Base-by-base conservation (phyloP, 1,140 invertebrate species). In the Apis dorsata region DNA sequence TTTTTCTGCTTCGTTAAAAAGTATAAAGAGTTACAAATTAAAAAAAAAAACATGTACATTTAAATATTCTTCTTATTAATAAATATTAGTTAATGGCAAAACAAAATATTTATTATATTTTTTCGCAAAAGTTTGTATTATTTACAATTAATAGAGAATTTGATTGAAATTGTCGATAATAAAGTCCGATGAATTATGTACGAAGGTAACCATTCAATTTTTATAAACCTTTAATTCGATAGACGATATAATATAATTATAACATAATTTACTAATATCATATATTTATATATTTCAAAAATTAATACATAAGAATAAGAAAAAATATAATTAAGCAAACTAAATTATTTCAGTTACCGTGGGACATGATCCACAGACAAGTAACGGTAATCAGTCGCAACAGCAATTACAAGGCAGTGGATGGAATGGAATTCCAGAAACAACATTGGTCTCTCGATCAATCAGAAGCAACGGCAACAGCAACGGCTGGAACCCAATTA, bases 311-410 rank as follows among this genome's bases (percentile, higher is more conserved):
- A 10, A 2, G 24, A 65, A 13, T 65, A 28, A 34, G 13, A 17
- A 19, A 10, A 10, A 21, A 19, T 21, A 44, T 44, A 21, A 44
- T 49, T 68, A 55, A 55, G 44, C 5, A 1, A 65, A 28, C 28
- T 11, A 59, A 24, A 78, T 21, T 79, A 59, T 86, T 85, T 10
- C 66, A 93, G 92, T 88, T 88, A 91, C 86, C 87, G 90, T 90
- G 89, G 92, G 91, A 91, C 90, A 93, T 89, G 92, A 92, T 92
- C 90, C 88, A 72, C 90, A 91, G 66, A 83, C 86, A 83, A 88
- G 90, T 71, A 90, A 92, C 24, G 89, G 90, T 53, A 84, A 81
- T 84, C 89, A 91, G 49, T 51, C 82, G 53, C 91, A 91, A 77
- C 88, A 88, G 51, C 86, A 85, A 66, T 73, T 88, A 44, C 88